Base-by-base conservation (phyloP, 1,140 invertebrate genomes). In the Geopemphigus sp. region DNA sequence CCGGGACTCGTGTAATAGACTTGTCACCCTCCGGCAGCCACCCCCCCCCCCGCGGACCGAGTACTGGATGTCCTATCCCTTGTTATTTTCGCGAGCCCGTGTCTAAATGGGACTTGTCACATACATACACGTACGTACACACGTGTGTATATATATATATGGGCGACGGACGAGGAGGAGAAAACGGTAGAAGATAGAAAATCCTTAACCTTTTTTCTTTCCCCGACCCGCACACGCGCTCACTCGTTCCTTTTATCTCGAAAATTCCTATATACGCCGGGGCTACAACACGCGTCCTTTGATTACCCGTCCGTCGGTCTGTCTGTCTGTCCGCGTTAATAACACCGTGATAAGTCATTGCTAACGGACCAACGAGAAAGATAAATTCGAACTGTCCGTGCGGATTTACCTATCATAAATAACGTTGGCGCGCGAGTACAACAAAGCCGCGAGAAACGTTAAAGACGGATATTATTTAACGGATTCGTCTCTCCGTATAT, bases 81-180 rank as follows among this genome's bases (percentile, higher is more conserved):
- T 76, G 53, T 76, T 50, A 39, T 59, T 59, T 74, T 76, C 14
- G 32, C 56, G 29, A 57, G 15, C 8, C 45, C 39, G 64, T 47
- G 45, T 74, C 54, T 74, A 74, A 74, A 74, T 74, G 72, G 72
- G 29, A 59, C 72, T 74, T 74, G 72, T 74, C 72, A 74, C 72
- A 74, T 39, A 45, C n/a, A n/a, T n/a, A n/a, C n/a, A n/a, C n/a
- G n/a, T n/a, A n/a, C n/a, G n/a, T n/a, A n/a, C n/a, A n/a, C n/a
- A n/a, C n/a, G n/a, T n/a, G n/a, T n/a, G n/a, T n/a, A n/a, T n/a
- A n/a, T n/a, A n/a, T n/a, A n/a, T n/a, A n/a, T n/a, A n/a, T n/a
- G n/a, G n/a, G n/a, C n/a, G n/a, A n/a, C n/a, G n/a, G 39, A n/a
- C 54, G 53, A 14, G 53, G n/a, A 17, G 29, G 70, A 56, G 29